A percentile compares a stretch with the other conserved stretches of the same genome.
phyloP scores from a whole-genome alignment of 2,888 invertebrate species.

The Ephialtes manifestator region DNA sequence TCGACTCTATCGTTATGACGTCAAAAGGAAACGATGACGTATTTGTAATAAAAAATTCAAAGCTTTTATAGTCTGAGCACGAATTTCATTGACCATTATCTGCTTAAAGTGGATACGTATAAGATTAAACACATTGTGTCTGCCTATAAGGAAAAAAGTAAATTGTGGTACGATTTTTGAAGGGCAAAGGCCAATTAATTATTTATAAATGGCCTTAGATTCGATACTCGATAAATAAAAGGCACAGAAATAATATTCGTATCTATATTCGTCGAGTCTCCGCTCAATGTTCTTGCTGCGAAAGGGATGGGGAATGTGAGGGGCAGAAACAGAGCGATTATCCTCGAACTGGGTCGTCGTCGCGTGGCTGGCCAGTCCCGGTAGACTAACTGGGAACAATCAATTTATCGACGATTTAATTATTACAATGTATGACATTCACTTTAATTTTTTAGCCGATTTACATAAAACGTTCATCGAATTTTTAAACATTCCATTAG shows the following conservation, averaged over 20 bases:
- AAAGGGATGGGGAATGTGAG: neutral
- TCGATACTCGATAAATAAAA: neutral
- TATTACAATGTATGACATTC: neutral
- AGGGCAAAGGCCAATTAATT: neutral
- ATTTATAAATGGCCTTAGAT: neutral
- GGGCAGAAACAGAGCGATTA: slow-evolving; percentile 2
- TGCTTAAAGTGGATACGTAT: neutral
- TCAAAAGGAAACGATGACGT: slow-evolving; percentile 2
- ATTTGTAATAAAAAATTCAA: neutral
- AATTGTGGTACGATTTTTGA: neutral
- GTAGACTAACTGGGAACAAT: neutral
- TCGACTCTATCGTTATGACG: slow-evolving; percentile 10
- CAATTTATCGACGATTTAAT: slow-evolving; percentile 36
- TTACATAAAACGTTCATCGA: too few relatives aligned
- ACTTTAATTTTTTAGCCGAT: neutral
- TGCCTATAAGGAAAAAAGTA: neutral
- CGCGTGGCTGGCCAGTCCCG: slow-evolving; percentile 1
- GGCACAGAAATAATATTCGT: neutral
- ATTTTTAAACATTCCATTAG: too few relatives aligned
- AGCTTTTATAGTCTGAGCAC: neutral
- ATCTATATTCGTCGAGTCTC: slow-evolving; percentile 7
- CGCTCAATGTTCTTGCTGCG: neutral
- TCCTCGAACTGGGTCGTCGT: slow-evolving; percentile 25
- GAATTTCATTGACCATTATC: neutral
- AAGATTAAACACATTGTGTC: neutral